Conservation (phyloP, 2,113 vertebrate genomes). For the Garra rufa region DNA sequence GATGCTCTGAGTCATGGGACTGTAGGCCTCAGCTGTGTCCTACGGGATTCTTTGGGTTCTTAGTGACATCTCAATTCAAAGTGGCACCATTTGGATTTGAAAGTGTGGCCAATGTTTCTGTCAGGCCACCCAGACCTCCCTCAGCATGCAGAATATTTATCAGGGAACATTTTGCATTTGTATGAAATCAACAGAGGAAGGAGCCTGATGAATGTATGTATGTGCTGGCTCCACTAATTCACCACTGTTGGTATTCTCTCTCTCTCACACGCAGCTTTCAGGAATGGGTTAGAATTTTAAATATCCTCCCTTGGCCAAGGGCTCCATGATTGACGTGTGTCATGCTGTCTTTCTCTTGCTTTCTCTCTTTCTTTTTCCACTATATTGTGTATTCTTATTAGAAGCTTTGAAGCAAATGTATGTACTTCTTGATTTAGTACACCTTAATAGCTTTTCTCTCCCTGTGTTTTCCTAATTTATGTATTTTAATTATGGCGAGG, state of each 20-base stretch:
- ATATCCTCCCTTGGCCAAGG: constrained; percentile 25
- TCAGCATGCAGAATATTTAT: constrained; percentile 54
- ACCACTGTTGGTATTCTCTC: constrained; percentile 34
- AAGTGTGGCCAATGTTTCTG: constrained; percentile 39
- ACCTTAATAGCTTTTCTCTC: constrained; percentile 3
- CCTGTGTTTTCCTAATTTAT: not conserved
- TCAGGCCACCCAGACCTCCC: constrained; percentile 14
- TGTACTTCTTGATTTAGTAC: not conserved
- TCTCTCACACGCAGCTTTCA: constrained; percentile 25
- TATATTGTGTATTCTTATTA: not conserved
- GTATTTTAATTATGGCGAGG: not conserved
- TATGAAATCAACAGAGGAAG: constrained; percentile 42
- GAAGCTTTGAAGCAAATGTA: not conserved
- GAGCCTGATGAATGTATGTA: constrained; percentile 57
- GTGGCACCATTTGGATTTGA: constrained; percentile 38
- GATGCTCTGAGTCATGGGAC: not conserved
- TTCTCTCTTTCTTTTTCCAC: not conserved
- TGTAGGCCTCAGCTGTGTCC: not conserved
- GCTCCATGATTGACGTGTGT: constrained; percentile 55
- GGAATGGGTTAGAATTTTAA: constrained; percentile 54
- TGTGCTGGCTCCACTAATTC: constrained; percentile 50
- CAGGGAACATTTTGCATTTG: constrained; percentile 47
- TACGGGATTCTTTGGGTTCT: not conserved
- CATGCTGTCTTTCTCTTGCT: constrained; percentile 34
- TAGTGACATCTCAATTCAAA: constrained; percentile 45